Evolutionary conservation across 2,113 vertebrate species (phyloP).

Genomic region (Mugil cephalus): DNA sequence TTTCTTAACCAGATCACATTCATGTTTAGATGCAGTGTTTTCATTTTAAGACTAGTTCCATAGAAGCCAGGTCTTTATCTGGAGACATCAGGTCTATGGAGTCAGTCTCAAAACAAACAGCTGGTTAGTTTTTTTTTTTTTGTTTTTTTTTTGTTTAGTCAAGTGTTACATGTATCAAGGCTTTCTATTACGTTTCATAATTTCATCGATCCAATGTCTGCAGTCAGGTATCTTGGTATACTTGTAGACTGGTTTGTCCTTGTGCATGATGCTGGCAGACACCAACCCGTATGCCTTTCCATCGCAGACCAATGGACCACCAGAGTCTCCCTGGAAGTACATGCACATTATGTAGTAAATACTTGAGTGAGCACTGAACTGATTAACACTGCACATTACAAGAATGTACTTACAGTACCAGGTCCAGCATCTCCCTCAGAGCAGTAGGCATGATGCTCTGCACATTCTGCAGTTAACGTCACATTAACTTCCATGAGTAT

Average conservation of each 20-base stretch:
- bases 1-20: too few species aligned
- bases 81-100: too few species aligned
- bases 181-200: not conserved
- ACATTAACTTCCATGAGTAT: slow-evolving; percentile 76
- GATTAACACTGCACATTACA: not conserved
- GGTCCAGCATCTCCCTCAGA: slow-evolving; percentile 75
- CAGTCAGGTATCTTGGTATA: slow-evolving; percentile 82
- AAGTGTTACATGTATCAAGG: fast-evolving
- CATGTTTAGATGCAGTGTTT: too few species aligned
- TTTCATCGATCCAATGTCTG: slow-evolving; percentile 76
- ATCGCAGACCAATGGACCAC: slow-evolving; percentile 86
- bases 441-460: slow-evolving; percentile 69
- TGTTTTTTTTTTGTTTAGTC: not conserved
- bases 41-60: too few species aligned
- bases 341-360: not conserved
- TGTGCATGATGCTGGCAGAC: not conserved
- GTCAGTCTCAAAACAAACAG: too few species aligned
- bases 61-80: too few species aligned
- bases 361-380: not conserved
- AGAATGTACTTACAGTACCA: slow-evolving; percentile 23
- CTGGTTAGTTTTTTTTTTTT: too few species aligned
- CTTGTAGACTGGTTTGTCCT: slow-evolving; percentile 6
- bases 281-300: slow-evolving; percentile 83
- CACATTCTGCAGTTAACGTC: slow-evolving; percentile 71
- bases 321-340: slow-evolving; percentile 87